These are phyloP conservation scores for Psix sp. DNA, from an alignment of 1,140 invertebrate species.

Conservation along the genomic window DNA sequence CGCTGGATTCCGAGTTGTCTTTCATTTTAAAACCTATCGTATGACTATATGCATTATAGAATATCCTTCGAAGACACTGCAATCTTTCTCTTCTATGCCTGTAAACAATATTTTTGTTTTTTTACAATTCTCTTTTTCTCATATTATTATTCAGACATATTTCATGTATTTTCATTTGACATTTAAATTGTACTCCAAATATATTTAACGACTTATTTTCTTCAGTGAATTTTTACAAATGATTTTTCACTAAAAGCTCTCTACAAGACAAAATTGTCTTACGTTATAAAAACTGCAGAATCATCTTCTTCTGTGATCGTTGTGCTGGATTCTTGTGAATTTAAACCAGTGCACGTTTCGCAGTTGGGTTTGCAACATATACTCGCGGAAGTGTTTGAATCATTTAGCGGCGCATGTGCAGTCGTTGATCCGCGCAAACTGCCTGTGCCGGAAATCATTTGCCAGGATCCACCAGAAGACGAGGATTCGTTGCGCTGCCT, in stretches of 20 bases:
- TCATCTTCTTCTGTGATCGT: slow-evolving; percentile 75
- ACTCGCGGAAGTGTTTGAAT: slow-evolving; percentile 67
- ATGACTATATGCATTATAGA: slow-evolving; percentile 78
- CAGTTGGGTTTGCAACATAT: slow-evolving; percentile 68
- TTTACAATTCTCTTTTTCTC: slow-evolving; percentile 20
- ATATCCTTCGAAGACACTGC: slow-evolving; percentile 77
- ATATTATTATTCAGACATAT: too few relatives aligned
- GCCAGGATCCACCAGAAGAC: slow-evolving; percentile 81
- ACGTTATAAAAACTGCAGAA: slow-evolving; percentile 62
- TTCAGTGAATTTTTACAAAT: too few relatives aligned
- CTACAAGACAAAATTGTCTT: slow-evolving; percentile 44
- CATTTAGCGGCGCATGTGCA: slow-evolving; percentile 73
- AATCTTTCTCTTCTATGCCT: slow-evolving; percentile 78
- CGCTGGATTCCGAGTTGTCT: slow-evolving; percentile 75
- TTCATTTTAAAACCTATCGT: slow-evolving; percentile 78
- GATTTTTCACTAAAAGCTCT: too few relatives aligned
- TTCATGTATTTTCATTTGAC: too few relatives aligned
- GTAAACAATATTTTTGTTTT: slow-evolving; percentile 5
- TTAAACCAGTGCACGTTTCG: slow-evolving; percentile 69
- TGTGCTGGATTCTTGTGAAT: slow-evolving; percentile 72
- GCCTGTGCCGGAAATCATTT: slow-evolving; percentile 82
- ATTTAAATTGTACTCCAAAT: too few relatives aligned
- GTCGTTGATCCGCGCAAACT: slow-evolving; percentile 80
- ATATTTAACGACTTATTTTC: too few relatives aligned
- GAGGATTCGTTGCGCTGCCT: slow-evolving; percentile 80